A percentile compares a stretch with the other conserved stretches of the same genome.
Evolutionary conservation across 2,113 vertebrate genomes (phyloP).

Genomic region (Oncorhynchus clarkii): DNA sequence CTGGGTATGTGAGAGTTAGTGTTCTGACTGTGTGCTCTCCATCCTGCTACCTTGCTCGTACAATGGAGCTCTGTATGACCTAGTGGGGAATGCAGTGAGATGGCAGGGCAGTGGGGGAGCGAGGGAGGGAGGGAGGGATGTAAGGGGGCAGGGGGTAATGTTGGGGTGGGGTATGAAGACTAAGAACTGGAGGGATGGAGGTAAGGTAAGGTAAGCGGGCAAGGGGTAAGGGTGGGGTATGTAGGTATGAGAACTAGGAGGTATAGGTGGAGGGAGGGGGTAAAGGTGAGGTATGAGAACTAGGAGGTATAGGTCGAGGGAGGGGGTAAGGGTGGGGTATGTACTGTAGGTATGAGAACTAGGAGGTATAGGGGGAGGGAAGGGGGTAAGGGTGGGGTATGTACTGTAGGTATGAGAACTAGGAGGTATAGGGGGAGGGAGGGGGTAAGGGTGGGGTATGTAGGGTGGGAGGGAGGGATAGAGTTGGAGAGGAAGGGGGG

Average conservation of each 20-base stretch:
- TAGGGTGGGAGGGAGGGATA: not conserved
- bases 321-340: not conserved
- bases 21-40: not conserved
- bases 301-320: not conserved
- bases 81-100: not conserved
- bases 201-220: constrained; percentile 21
- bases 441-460: not conserved
- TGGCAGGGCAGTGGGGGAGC: not conserved
- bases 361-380: not conserved
- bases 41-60: not conserved
- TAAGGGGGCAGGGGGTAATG: not conserved
- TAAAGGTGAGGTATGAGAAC: not conserved
- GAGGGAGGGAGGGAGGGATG: not conserved
- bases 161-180: not conserved
- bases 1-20: not conserved
- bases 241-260: not conserved
- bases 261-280: not conserved
- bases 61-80: not conserved
- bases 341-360: not conserved
- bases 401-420: not conserved
- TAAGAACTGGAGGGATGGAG: constrained; percentile 27
- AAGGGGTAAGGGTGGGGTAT: constrained; percentile 28
- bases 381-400: not conserved
- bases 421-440: not conserved
- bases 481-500: constrained; percentile 37